Evolutionary conservation across 1,140 invertebrate species (phyloP), one percentile per base, ranked within the genome.

Genomic region (Brachionus manjavacas): DNA sequence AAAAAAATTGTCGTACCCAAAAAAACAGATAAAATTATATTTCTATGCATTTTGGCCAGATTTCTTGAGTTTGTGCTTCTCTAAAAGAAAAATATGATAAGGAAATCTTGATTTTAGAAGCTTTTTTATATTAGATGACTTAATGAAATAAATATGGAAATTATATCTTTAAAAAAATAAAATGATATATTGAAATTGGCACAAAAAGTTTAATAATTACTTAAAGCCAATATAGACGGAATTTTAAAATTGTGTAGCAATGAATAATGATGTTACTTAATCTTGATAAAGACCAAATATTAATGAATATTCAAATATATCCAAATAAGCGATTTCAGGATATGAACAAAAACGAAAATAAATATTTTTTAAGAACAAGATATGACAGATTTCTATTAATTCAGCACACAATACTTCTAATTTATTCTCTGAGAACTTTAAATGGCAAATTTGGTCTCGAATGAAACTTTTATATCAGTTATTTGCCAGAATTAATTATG

Each of bases 251-350:
- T 46, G 11, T 46, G 43, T 4, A 60, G 4, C 52, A 60, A 20
- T 20, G 52, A 60, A 20, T 60, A 60, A 23, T 60, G 20, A 60
- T 60, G 52, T 60, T 23, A 60, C 52, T 60, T 60, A 60, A 60
- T 60, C 52, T 60, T 60, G n/a, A 20, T 60, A 60, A 60, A 60
- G 25, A 23, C 23, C 20, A 20, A 60, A 60, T 60, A 60, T 60
- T 20, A 60, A 60, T 60, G 52, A 60, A 60, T 60, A 60, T 60
- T 60, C 52, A 60, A 60, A 60, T 60, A 60, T 60, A 60, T 60
- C 52, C 52, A 60, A 60, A 60, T 60, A 60, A 60, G 52, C 20
- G 2, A 9, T 60, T 60, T 60, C 52, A 55, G 52, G 52, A 60
- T 60, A 60, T 60, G 52, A 60, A 60, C 52, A 23, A 60, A 23